phyloP scores from a whole-genome alignment of 2,888 invertebrate species.

The Atethmia centrago region DNA sequence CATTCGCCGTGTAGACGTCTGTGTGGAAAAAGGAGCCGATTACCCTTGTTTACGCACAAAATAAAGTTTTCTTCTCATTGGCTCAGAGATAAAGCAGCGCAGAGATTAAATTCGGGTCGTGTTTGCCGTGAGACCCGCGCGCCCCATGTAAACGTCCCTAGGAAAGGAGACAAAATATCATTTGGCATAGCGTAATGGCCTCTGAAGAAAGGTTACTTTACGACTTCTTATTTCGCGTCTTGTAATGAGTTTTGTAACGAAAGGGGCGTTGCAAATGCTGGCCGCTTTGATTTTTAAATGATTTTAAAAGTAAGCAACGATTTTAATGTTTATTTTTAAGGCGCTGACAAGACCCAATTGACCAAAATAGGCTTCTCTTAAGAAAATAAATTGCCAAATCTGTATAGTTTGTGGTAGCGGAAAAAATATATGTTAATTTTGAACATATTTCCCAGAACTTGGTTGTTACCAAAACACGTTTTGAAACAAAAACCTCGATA shows the following conservation, averaged over 20 bases:
- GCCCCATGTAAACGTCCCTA: slow-evolving; percentile 86
- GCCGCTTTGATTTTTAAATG: slow-evolving; percentile 79
- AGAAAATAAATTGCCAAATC: too few relatives aligned
- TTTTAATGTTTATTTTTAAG: slow-evolving; percentile 59
- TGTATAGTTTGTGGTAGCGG: too few relatives aligned
- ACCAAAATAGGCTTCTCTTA: too few relatives aligned
- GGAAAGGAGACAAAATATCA: slow-evolving; percentile 86
- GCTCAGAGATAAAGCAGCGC: slow-evolving; percentile 82
- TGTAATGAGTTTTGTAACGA: slow-evolving; percentile 88
- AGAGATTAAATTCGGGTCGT: slow-evolving; percentile 87
- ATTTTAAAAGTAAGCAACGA: slow-evolving; percentile 69
- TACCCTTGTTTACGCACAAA: slow-evolving; percentile 88
- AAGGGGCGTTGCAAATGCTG: slow-evolving; percentile 75
- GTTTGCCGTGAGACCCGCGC: slow-evolving; percentile 81
- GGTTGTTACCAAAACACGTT: too few relatives aligned
- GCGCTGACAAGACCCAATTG: too few relatives aligned
- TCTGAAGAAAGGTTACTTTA: slow-evolving; percentile 86
- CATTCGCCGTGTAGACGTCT: slow-evolving; percentile 76
- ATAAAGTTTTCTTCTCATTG: slow-evolving; percentile 89
- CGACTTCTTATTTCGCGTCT: slow-evolving; percentile 86
- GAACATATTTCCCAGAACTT: too few relatives aligned
- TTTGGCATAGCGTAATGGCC: slow-evolving; percentile 87
- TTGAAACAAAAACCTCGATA: too few relatives aligned
- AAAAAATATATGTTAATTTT: too few relatives aligned
- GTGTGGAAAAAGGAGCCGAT: slow-evolving; percentile 83